Base-by-base conservation (phyloP, 2,113 vertebrate genomes). In the Circaetus gallicus region DNA sequence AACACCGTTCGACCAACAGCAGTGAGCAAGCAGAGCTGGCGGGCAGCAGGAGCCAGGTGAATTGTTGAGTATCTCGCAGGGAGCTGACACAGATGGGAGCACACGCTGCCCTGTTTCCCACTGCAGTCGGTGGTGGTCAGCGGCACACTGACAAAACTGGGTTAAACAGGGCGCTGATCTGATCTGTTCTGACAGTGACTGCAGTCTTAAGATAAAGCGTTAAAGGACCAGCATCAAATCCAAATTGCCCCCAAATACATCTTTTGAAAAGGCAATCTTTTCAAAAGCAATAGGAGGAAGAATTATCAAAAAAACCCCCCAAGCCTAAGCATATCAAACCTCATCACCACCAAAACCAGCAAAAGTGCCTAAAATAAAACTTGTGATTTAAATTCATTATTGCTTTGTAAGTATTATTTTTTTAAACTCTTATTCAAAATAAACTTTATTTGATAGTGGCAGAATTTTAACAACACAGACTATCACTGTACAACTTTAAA, bases 1-100 rank as follows among this genome's bases (percentile, higher is more conserved):
- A 19, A 2, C 16, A 63, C 7, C 2, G 2, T 1, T 17, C 1
- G 2, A 11, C 11, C 20, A 18, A 7, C 8, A 28, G 17, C 1
- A 1, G 3, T 2, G 5, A n/a, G 26, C 29, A 40, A 83, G 79
- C 63, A 40, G 71, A 58, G 89, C 65, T 53, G 72, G 85, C 3
- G 13, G 61, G 82, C 32, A 26, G 70, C 73, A 78, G 58, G 28
- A 53, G 70, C 59, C 83, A 89, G 90, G 96, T 70, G 81, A 95
- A 6, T 5, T 7, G 47, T 4, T 65, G 73, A 34, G 0, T 32
- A 11, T 28, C 56, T 42, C 16, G 0, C 16, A 52, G 56, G 76
- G 80, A 84, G 86, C 77, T 32, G 62, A 28, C 81, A 43, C 73
- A 90, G 88, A 94, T 22, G 66, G 91, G 49, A 89, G 84, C 36